Percentiles rank a stretch among this genome's conserved stretches.
Conservation (phyloP, 2,888 invertebrate species). For the Chironomus riparius region DNA sequence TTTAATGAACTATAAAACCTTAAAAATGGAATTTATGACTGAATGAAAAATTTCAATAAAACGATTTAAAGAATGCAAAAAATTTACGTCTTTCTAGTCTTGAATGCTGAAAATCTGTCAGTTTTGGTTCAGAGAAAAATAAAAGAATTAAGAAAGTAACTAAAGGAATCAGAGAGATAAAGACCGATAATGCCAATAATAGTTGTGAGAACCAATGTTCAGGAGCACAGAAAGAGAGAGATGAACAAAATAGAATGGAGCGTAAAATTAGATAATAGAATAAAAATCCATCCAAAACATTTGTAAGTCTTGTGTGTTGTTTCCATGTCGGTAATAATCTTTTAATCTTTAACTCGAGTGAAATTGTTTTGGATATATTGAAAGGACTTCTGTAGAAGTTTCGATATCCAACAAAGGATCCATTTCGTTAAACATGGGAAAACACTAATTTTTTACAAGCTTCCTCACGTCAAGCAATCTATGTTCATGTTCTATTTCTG, state of each 20-base stretch:
- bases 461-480: too few species aligned
- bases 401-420: neutral
- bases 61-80: slow-evolving; percentile 6
- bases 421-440: slow-evolving; percentile 6
- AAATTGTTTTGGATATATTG: slow-evolving; percentile 8
- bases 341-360: slow-evolving; percentile 25
- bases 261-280: slow-evolving; percentile 25
- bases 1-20: slow-evolving; percentile 30
- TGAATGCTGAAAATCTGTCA: neutral
- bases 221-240: neutral
- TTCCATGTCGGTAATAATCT: slow-evolving; percentile 19
- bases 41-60: slow-evolving; percentile 12
- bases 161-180: slow-evolving; percentile 9
- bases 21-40: slow-evolving; percentile 34
- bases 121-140: neutral
- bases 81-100: neutral
- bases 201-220: slow-evolving; percentile 8
- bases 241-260: slow-evolving; percentile 9
- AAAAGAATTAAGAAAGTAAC: slow-evolving; percentile 3
- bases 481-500: neutral
- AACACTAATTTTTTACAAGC: neutral
- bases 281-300: slow-evolving; percentile 19
- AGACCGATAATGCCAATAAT: slow-evolving; percentile 1
- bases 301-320: slow-evolving; percentile 9
- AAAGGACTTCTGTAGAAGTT: neutral